phyloP scores from a whole-genome alignment of 2,888 invertebrate species.

The Pammene aurita region DNA sequence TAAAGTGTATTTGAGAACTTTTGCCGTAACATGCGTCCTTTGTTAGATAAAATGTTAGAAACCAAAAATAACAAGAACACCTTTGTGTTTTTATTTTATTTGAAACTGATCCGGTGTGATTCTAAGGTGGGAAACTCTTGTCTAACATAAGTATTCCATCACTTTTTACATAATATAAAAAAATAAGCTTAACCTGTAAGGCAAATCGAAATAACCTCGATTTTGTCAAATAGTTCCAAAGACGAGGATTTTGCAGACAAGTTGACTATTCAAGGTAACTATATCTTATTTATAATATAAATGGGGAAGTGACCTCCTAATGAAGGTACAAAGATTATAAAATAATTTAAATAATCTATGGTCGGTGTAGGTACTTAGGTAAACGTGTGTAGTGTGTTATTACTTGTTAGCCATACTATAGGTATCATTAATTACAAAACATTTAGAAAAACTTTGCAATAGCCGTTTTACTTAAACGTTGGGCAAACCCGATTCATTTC shows the following conservation, averaged over 20 bases:
- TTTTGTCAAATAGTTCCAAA: conserved; percentile 45
- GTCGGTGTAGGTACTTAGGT: background rate
- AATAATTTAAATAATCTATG: conserved; percentile 14
- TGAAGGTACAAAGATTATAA: conserved; percentile 28
- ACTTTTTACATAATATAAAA: no score
- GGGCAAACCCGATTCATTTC: no score
- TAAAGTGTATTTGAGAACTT: no score
- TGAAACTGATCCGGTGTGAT: no score
- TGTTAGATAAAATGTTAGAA: no score
- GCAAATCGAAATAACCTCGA: conserved; percentile 49
- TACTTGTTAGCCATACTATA: background rate
- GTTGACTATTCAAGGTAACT: conserved; percentile 63
- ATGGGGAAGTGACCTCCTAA: conserved; percentile 62
- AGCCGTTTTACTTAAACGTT: no score
- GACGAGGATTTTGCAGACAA: conserved; percentile 43
- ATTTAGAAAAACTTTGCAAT: background rate
- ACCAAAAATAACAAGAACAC: no score
- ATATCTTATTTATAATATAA: conserved; percentile 45
- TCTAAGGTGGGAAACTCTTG: no score
- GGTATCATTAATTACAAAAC: background rate
- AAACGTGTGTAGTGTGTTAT: background rate
- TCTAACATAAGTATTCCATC: no score
- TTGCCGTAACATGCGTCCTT: no score
- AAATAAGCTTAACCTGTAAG: no score
- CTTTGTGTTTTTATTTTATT: no score